Evolutionary conservation across 1,140 invertebrate genomes (phyloP).

Genomic region (Polypedilum vanderplanki): DNA sequence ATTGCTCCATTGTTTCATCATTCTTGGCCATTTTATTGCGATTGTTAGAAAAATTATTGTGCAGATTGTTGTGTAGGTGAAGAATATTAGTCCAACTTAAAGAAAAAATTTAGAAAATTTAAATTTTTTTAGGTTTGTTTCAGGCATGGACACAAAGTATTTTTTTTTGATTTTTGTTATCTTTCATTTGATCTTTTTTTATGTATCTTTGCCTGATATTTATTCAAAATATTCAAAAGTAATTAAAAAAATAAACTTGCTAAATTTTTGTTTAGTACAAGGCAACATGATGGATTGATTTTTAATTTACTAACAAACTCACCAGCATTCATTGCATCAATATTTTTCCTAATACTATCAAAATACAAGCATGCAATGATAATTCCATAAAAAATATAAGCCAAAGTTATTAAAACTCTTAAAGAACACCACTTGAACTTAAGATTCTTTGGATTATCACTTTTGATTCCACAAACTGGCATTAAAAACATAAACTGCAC

Average conservation of each 20-base stretch:
- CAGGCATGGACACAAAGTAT: too few species aligned
- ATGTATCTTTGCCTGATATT: too few species aligned
- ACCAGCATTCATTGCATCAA: constrained; percentile 35
- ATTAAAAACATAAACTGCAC: constrained; percentile 38
- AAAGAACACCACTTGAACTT: constrained; percentile 34
- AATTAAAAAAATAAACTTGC: too few species aligned
- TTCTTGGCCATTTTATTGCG: constrained; percentile 46
- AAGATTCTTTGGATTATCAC: constrained; percentile 34
- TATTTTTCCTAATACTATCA: constrained; percentile 30
- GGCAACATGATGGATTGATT: too few species aligned
- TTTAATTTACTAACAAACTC: constrained; percentile 36
- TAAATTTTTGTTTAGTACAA: too few species aligned
- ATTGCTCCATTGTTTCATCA: constrained; percentile 47
- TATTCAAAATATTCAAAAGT: too few species aligned
- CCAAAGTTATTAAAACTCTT: constrained; percentile 30
- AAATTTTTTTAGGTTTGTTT: background rate
- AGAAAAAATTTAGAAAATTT: background rate
- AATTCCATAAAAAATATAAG: constrained; percentile 36
- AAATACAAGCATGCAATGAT: constrained; percentile 31
- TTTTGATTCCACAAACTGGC: constrained; percentile 36
- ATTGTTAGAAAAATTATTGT: constrained; percentile 45
- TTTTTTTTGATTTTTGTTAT: too few species aligned
- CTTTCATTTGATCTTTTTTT: too few species aligned
- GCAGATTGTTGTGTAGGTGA: constrained; percentile 34
- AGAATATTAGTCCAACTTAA: constrained; percentile 36